Percentiles rank a stretch among this genome's conserved stretches.
phyloP scores from a whole-genome alignment of 2,888 invertebrate genomes.

The Vandiemenella viatica region DNA sequence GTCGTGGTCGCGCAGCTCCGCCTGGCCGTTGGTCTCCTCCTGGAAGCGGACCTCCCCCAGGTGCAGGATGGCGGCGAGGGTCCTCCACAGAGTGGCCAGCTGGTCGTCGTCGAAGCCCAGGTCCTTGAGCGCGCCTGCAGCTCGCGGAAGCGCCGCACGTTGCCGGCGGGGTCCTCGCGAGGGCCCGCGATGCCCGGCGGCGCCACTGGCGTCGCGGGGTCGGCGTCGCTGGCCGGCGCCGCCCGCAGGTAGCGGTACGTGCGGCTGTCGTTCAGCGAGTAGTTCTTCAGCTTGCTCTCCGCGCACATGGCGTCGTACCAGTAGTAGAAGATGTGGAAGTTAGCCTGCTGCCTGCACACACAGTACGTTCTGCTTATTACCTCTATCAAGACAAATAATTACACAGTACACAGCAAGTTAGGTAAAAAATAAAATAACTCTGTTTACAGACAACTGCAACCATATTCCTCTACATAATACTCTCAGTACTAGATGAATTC shows the following conservation, averaged over 20 bases:
- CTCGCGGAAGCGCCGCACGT: slow-evolving; percentile 45
- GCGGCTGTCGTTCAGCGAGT: slow-evolving; percentile 49
- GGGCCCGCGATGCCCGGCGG: background rate
- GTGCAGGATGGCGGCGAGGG: slow-evolving; percentile 57
- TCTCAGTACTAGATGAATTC: too few relatives aligned
- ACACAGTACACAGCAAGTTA: too few relatives aligned
- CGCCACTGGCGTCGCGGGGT: background rate
- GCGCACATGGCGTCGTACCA: slow-evolving; percentile 71
- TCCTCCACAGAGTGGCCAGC: slow-evolving; percentile 50
- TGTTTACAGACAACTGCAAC: too few relatives aligned
- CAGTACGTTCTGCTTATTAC: too few relatives aligned
- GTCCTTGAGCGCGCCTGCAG: slow-evolving; percentile 43
- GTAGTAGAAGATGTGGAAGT: slow-evolving; percentile 81
- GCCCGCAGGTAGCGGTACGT: slow-evolving; percentile 56
- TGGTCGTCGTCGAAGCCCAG: slow-evolving; percentile 60
- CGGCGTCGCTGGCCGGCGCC: background rate
- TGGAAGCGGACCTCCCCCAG: slow-evolving; percentile 68
- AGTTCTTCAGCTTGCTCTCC: slow-evolving; percentile 47
- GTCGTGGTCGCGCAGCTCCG: slow-evolving; percentile 59
- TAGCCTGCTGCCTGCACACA: slow-evolving; percentile 59
- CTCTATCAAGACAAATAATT: too few relatives aligned
- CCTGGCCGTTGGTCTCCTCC: slow-evolving; percentile 44
- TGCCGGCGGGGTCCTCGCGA: slow-evolving; percentile 23
- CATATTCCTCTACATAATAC: too few relatives aligned
- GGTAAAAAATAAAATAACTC: too few relatives aligned